These are phyloP conservation scores for Mionectes olivaceus DNA, from an alignment of 2,797 vertebrate genomes.

Conservation along the genomic window DNA sequence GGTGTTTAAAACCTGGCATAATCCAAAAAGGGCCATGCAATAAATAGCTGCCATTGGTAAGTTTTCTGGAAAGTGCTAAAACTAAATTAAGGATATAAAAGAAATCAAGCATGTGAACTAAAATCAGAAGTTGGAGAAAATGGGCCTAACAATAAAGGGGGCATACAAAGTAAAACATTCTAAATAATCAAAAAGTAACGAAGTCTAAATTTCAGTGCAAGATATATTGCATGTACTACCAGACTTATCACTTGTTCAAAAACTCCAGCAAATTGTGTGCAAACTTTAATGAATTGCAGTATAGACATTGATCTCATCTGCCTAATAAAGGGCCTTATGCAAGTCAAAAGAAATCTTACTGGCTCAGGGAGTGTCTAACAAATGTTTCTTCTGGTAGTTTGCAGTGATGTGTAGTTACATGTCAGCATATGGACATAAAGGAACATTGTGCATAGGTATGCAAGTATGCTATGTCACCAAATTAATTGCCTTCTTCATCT, in stretches of 20 bases:
- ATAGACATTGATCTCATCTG: not conserved
- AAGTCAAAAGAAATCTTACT: not conserved
- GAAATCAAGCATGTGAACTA: not conserved
- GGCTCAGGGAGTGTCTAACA: not conserved
- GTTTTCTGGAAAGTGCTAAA: not conserved
- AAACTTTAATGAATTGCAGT: not conserved
- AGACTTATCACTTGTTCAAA: not conserved
- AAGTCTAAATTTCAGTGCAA: not conserved
- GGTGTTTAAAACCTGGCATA: slow-evolving; percentile 41
- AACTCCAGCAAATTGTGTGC: not conserved
- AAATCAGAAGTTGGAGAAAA: not conserved
- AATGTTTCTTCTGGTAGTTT: not conserved
- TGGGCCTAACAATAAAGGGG: not conserved
- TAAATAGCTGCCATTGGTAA: not conserved
- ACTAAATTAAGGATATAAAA: not conserved
- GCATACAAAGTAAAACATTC: not conserved
- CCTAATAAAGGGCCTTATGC: not conserved
- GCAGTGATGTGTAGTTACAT: not conserved
- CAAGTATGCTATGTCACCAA: not conserved
- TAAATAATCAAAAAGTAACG: not conserved
- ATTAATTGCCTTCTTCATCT: not conserved
- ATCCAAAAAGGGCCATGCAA: not conserved
- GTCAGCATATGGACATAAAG: not conserved
- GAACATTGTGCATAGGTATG: not conserved
- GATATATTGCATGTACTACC: not conserved